Conservation (phyloP, 2,797 vertebrate genomes). For the Serranus cabrilla region DNA sequence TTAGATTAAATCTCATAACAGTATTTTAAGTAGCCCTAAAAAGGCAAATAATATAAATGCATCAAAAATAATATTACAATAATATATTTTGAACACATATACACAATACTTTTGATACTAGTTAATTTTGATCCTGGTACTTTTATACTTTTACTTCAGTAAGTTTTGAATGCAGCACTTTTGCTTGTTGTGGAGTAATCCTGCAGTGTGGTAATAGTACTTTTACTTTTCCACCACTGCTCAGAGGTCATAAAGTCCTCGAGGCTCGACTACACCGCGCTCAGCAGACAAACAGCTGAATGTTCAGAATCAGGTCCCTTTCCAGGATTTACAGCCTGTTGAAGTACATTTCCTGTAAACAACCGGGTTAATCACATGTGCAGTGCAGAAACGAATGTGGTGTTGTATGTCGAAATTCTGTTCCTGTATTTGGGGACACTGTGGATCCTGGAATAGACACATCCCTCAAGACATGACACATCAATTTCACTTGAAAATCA, state of each 20-base stretch:
- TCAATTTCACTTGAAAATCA: conserved; percentile 26
- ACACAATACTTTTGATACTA: too few species aligned
- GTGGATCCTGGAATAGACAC: not conserved
- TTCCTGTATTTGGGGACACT: conserved; percentile 15
- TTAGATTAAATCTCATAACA: too few species aligned
- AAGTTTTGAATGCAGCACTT: too few species aligned
- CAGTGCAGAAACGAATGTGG: not conserved
- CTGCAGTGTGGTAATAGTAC: too few species aligned
- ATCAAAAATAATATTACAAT: too few species aligned
- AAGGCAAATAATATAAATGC: too few species aligned
- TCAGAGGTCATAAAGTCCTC: not conserved
- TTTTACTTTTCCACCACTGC: too few species aligned
- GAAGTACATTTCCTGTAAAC: not conserved
- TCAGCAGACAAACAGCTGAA: not conserved
- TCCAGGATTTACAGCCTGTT: not conserved
- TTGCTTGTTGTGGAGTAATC: too few species aligned
- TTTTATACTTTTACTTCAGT: too few species aligned
- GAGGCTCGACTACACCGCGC: not conserved
- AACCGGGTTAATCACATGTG: not conserved
- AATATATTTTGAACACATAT: too few species aligned
- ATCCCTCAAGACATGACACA: not conserved
- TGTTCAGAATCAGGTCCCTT: not conserved
- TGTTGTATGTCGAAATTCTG: conserved; percentile 10
- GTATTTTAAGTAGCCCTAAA: too few species aligned
- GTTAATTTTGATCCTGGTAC: too few species aligned